phyloP scores from a whole-genome alignment of 2,797 vertebrate species.

The Eulemur rubriventer region DNA sequence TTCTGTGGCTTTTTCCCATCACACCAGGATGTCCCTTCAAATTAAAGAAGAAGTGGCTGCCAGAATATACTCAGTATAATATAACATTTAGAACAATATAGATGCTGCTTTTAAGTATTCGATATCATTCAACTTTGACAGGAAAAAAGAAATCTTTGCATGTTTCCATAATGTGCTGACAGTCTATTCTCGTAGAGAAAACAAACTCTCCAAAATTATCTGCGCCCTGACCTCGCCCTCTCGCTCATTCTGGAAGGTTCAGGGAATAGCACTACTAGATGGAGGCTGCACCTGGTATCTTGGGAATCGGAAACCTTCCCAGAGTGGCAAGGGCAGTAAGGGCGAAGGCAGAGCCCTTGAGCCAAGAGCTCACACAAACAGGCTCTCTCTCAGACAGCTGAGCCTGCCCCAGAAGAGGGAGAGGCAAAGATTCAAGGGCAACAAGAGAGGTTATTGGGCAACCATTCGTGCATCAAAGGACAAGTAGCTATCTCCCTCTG shows the following conservation, averaged over 20 bases:
- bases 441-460: background rate
- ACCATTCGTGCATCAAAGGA: background rate
- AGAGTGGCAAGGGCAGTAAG: background rate
- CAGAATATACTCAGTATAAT: background rate
- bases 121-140: background rate
- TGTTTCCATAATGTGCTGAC: background rate
- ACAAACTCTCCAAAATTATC: background rate
- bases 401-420: background rate
- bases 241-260: background rate
- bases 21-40: background rate
- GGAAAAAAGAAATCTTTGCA: background rate
- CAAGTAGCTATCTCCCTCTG: background rate
- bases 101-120: background rate
- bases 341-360: background rate
- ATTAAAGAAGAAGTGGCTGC: background rate
- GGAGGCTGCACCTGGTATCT: background rate
- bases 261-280: background rate
- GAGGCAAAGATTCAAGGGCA: background rate
- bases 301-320: background rate
- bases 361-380: background rate
- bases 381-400: background rate
- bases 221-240: background rate
- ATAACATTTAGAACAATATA: background rate
- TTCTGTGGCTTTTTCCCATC: background rate
- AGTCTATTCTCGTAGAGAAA: conserved; percentile 5